Conservation (phyloP, 2,113 vertebrate genomes). For the Pelecanoides urinatrix region DNA sequence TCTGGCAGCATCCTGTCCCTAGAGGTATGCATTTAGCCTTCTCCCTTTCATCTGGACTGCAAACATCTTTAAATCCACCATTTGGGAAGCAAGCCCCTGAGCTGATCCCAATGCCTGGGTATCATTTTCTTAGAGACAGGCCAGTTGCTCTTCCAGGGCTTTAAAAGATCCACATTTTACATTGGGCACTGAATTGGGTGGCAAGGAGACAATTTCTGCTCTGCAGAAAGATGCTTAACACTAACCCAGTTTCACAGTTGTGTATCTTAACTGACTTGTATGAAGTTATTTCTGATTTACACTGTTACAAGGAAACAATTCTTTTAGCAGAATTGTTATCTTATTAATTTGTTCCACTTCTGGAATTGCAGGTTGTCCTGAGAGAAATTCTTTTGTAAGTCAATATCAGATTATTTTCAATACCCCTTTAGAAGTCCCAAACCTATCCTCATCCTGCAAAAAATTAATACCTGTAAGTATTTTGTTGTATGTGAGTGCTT, state of each 20-base stretch:
- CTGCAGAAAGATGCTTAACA: not conserved
- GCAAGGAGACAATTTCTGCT: not conserved
- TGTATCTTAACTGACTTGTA: not conserved
- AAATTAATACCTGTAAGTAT: not conserved
- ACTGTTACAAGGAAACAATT: not conserved
- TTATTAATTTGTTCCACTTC: not conserved
- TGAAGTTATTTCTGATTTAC: not conserved
- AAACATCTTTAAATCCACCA: not conserved
- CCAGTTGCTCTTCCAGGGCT: not conserved
- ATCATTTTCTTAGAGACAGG: not conserved
- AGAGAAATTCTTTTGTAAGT: not conserved
- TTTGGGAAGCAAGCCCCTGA: not conserved
- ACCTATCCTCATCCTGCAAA: not conserved
- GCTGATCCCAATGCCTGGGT: not conserved
- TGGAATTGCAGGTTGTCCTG: not conserved
- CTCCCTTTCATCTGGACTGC: not conserved
- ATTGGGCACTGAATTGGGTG: not conserved
- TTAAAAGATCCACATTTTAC: not conserved
- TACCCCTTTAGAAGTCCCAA: not conserved
- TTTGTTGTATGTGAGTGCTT: not conserved
- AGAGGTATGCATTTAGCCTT: not conserved
- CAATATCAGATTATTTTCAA: not conserved
- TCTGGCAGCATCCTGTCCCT: not conserved
- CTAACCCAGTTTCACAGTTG: not conserved
- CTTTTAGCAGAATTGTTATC: not conserved